Base-by-base conservation (phyloP, 2,888 invertebrate genomes). In the Ormyrus labotus region DNA sequence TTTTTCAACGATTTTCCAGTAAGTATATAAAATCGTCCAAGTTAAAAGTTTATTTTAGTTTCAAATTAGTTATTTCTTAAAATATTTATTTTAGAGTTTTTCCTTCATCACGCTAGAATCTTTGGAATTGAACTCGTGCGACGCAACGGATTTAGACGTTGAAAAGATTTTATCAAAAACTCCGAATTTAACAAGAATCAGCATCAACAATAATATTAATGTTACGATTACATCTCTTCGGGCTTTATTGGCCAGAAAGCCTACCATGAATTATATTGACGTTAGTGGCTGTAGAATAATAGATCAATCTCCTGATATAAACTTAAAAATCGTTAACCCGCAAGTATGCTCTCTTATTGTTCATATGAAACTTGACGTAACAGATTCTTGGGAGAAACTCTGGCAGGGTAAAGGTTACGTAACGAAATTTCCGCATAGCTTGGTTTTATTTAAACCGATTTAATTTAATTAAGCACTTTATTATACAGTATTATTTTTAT, bases 61-160 rank as follows among this genome's bases (percentile, higher is more conserved):
- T 67, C 77, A 63, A 74, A 7, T 45, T 11, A 75, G 34, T 51
- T n/a, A 67, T 50, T 19, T 9, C 3, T 53, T 48, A 19, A 58
- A 53, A 13, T 11, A 9, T 9, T 50, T 0, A 45, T 77, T 82
- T 5, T 60, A 82, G 8, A 82, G 83, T 45, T 77, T 84, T 11
- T 83, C 86, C 1, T 83, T 88, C 0, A 76, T 77, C 6, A 88
- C 86, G 60, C 67, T 91, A 10, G 89, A 90, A 69, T 84, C 82
- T 6, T 78, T 91, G 19, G 89, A 91, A 9, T 81, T 91, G 4
- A 84, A 87, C 5, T 85, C 83, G 4, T 89, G 89, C 45, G 83
- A 88, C 51, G 77, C 90, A n/a, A 83, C 79, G 0, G 89, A 91
- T 63, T 68, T 75, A 0, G 89, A 90, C 67, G 80, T 91, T 1